Evolutionary conservation across 1,140 invertebrate genomes (phyloP), one percentile per base, ranked within the genome.

Genomic region (Hypsibius dujardini): DNA sequence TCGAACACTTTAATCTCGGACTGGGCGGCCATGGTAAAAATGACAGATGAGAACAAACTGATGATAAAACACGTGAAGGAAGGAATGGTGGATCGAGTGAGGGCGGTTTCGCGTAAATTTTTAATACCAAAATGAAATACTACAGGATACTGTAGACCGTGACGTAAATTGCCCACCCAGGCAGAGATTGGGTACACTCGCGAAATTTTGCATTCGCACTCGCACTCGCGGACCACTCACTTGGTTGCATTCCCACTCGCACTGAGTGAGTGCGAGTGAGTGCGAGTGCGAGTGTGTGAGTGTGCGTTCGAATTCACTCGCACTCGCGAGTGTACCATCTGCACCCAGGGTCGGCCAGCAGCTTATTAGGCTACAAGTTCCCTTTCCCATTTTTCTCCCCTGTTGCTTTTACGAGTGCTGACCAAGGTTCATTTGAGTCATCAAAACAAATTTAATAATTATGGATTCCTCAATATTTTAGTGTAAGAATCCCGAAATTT

Each of bases 1-100:
- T 75, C 74, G 12, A 59, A 67, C 46, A 77, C 75, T n/a, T 56
- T 47, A 2, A 76, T 72, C 0, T 71, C 74, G 59, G 75, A 75
- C 47, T 76, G 3, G 62, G 12, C 74, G 2, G 77, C 76, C 77
- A 78, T 78, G 14, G 75, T 78, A 67, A 71, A 2, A 2, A 45
- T 14, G 46, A 45, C 59, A 47, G 60, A 70, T 69, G 14, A 47
- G 15, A 47, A 47, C 46, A 46, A 73, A 67, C 14, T 60, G 59
- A 45, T 46, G 72, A 40, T 72, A 73, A 50, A 72, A 67, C 50
- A 56, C n/a, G n/a, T 56, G 50, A 56, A 67, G 62, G 3, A 42
- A 67, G 12, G 42, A 12, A 15, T 56, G 7, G 50, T 15, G 12
- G 3, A 42, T 15, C 12, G 12, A 15, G 42, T 12, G 42, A 67